A percentile compares a stretch with the other conserved stretches of the same genome.
Evolutionary conservation across 2,888 invertebrate species (phyloP).

Genomic region (Thysanoteuthis rhombus): DNA sequence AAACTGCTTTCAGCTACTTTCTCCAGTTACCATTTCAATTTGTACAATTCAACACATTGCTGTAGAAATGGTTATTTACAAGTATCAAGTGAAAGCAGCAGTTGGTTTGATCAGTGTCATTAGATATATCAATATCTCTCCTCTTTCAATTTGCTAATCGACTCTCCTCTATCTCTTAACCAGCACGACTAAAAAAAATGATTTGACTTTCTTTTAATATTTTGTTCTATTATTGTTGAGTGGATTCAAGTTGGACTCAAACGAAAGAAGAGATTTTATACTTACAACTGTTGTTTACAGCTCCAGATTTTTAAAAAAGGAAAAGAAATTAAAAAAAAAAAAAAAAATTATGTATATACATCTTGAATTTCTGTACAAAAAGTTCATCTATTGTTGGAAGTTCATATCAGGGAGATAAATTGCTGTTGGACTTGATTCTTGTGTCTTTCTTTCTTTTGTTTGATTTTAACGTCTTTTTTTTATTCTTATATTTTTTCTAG

Average conservation of each 20-base stretch:
- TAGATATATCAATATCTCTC: background rate
- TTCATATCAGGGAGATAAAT: background rate
- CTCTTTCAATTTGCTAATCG: background rate
- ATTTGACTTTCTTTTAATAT: too few relatives aligned
- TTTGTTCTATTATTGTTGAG: background rate
- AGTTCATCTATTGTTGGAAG: background rate
- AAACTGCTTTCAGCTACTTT: background rate
- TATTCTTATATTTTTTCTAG: too few relatives aligned
- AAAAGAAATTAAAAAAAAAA: background rate
- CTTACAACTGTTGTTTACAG: background rate
- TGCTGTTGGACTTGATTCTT: background rate
- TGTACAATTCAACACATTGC: background rate
- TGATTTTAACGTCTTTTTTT: background rate
- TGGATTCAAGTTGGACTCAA: background rate
- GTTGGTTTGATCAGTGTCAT: background rate
- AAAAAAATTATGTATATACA: background rate
- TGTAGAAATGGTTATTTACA: background rate
- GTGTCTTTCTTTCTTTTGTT: background rate
- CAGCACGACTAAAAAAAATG: too few relatives aligned
- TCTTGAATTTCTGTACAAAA: background rate
- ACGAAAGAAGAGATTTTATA: background rate
- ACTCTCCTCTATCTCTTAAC: too few relatives aligned
- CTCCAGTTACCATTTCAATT: background rate
- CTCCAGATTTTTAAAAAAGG: background rate
- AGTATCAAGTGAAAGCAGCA: background rate